Conservation (phyloP, 2,797 vertebrate species). For the Microtus californicus region DNA sequence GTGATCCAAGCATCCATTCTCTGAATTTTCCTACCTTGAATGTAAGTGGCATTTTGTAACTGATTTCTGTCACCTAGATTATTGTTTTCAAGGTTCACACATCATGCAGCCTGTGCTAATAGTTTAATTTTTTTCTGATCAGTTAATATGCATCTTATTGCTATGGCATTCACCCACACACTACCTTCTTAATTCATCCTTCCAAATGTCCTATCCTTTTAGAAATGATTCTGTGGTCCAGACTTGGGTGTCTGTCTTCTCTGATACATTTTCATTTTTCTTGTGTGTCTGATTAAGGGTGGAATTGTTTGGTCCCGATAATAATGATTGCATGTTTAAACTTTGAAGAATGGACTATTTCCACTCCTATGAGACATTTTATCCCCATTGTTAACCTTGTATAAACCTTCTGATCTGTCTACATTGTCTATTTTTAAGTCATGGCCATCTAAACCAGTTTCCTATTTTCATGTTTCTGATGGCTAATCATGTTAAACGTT, state of each 20-base stretch:
- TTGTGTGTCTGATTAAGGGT: too few relatives aligned
- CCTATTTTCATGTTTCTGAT: background rate
- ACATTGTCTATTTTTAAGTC: background rate
- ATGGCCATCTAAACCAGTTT: background rate
- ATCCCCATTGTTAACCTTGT: too few relatives aligned
- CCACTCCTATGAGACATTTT: background rate
- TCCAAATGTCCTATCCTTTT: background rate
- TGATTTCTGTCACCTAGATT: background rate
- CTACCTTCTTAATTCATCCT: background rate
- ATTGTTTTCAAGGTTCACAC: background rate
- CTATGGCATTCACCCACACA: background rate
- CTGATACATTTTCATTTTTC: background rate
- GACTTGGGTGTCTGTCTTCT: background rate
- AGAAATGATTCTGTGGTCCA: background rate
- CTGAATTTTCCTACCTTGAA: background rate
- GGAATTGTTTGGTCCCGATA: background rate
- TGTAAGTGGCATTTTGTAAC: background rate
- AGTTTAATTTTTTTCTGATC: background rate
- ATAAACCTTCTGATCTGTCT: background rate
- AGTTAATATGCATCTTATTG: fast-evolving
- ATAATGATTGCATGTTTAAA: background rate
- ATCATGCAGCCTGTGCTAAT: fast-evolving
- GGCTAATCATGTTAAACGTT: background rate
- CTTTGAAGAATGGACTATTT: background rate
- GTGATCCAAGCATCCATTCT: background rate